Evolutionary conservation across 2,113 vertebrate species (phyloP).

Genomic region (Plecturocebus donacophilus): DNA sequence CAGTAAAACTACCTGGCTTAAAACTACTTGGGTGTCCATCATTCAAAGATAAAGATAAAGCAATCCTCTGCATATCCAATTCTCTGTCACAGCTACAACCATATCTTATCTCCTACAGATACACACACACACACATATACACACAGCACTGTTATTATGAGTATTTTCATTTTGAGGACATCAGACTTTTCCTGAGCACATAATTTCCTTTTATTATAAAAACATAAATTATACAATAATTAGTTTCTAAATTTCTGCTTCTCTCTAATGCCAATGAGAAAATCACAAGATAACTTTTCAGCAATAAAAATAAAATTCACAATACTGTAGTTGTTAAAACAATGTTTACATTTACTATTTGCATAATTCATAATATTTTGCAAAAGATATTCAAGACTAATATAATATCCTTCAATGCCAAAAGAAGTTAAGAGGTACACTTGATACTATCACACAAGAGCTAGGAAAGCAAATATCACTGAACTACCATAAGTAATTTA

Average conservation of each 20-base stretch:
- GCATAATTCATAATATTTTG: conserved; percentile 39
- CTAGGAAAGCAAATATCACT: conserved; percentile 60
- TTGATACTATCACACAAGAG: conserved; percentile 56
- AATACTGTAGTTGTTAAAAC: conserved; percentile 44
- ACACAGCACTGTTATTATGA: not conserved
- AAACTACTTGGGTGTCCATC: not conserved
- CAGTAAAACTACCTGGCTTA: not conserved
- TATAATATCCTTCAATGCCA: conserved; percentile 41
- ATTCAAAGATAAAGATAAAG: conserved; percentile 21
- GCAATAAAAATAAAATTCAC: conserved; percentile 50
- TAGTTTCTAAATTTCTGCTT: conserved; percentile 27
- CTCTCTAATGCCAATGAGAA: not conserved
- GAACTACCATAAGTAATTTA: not conserved
- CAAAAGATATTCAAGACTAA: conserved; percentile 35
- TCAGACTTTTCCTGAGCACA: not conserved
- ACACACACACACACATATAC: not conserved
- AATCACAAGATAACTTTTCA: conserved; percentile 35
- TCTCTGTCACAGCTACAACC: not conserved
- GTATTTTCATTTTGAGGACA: not conserved
- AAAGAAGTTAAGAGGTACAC: conserved; percentile 17
- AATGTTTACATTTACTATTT: conserved; percentile 65
- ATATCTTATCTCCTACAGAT: not conserved
- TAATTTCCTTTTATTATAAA: conserved; percentile 10
- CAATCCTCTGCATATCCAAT: not conserved
- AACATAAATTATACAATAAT: not conserved